Percentiles rank a stretch among this genome's conserved stretches.
Conservation (phyloP, 2,113 vertebrate species). For the Plecotus auritus region DNA sequence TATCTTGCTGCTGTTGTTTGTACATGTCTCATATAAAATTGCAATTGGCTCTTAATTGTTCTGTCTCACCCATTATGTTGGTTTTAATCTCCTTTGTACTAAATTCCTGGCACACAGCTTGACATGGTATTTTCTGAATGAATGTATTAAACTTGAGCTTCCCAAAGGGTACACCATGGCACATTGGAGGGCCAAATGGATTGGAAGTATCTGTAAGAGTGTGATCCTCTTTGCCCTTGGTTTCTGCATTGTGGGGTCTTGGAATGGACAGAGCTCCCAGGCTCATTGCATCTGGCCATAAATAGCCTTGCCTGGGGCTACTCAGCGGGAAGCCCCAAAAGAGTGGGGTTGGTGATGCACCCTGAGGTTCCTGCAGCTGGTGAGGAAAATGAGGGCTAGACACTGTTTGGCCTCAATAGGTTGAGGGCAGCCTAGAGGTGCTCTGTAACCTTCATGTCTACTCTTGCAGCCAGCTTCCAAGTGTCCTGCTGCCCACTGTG, state of each 20-base stretch:
- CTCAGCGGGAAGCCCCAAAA: not conserved
- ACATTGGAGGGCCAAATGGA: not conserved
- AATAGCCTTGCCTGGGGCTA: not conserved
- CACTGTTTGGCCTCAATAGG: not conserved
- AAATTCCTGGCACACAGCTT: not conserved
- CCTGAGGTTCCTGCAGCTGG: not conserved
- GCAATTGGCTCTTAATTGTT: not conserved
- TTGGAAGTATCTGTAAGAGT: not conserved
- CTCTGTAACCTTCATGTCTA: not conserved
- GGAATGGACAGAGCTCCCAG: not conserved
- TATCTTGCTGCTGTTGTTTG: not conserved
- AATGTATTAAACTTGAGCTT: not conserved
- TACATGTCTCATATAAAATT: not conserved
- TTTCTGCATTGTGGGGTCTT: not conserved
- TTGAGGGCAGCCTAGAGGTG: not conserved
- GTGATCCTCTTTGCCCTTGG: not conserved
- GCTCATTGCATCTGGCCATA: not conserved
- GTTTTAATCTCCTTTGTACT: not conserved
- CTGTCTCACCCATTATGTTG: not conserved
- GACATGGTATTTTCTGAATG: not conserved
- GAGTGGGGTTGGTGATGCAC: not conserved
- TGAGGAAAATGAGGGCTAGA: not conserved
- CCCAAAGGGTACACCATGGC: not conserved
- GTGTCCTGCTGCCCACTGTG: not conserved
- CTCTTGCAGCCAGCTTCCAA: not conserved